phyloP scores from a whole-genome alignment of 2,888 invertebrate species.

The Meandrusa payeni region DNA sequence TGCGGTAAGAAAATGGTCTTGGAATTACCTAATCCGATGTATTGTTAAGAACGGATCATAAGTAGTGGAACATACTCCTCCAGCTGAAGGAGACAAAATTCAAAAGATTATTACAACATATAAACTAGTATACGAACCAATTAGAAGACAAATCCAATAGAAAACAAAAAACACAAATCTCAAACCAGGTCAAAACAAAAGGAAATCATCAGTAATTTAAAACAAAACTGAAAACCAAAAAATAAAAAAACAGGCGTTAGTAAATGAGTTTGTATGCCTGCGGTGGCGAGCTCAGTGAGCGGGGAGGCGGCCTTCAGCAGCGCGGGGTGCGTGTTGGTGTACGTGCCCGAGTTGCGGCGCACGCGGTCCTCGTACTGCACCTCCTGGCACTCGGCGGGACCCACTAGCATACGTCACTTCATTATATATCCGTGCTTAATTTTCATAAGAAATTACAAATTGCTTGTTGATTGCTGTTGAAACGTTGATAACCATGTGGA shows the following conservation, averaged over 20 bases:
- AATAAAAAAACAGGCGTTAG: slow-evolving; percentile 20
- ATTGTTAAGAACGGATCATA: too few relatives aligned
- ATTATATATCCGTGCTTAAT: too few relatives aligned
- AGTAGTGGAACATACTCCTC: too few relatives aligned
- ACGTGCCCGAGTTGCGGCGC: slow-evolving; percentile 71
- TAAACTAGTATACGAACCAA: too few relatives aligned
- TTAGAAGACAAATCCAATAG: too few relatives aligned
- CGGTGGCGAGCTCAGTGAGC: slow-evolving; percentile 71
- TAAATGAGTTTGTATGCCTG: slow-evolving; percentile 51
- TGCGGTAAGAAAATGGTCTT: too few relatives aligned
- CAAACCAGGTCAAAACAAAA: slow-evolving; percentile 23
- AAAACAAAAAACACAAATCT: slow-evolving; percentile 10
- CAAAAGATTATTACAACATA: too few relatives aligned
- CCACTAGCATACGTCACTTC: slow-evolving; percentile 11
- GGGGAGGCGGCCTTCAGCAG: slow-evolving; percentile 63
- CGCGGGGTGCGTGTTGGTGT: slow-evolving; percentile 69
- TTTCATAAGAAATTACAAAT: too few relatives aligned
- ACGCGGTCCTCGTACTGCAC: slow-evolving; percentile 56
- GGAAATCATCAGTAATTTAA: not conserved
- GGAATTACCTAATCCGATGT: too few relatives aligned
- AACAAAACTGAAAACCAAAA: slow-evolving; percentile 14
- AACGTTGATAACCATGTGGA: too few relatives aligned
- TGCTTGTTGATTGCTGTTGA: too few relatives aligned
- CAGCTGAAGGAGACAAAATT: too few relatives aligned
- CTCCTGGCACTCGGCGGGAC: slow-evolving; percentile 36